Evolutionary conservation across 2,113 vertebrate genomes (phyloP).

Genomic region (Machaerirhynchus nigripectus): DNA sequence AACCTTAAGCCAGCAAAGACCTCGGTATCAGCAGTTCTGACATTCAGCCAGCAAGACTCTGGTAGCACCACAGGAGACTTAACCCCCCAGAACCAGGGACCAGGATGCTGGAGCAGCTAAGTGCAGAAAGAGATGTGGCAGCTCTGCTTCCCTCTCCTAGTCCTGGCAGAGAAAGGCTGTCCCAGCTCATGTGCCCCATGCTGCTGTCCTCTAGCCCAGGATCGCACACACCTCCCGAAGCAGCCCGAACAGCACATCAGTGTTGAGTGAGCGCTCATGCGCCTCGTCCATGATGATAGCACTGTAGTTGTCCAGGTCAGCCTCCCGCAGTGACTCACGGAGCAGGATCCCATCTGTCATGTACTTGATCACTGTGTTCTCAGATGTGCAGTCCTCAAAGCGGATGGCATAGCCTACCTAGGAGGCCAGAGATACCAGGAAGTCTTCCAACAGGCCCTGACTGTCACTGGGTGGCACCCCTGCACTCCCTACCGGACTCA

Average conservation of each 20-base stretch:
- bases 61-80: neutral
- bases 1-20: neutral
- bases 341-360: slow-evolving; percentile 98
- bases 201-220: too few relatives aligned
- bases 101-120: neutral
- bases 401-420: slow-evolving; percentile 98
- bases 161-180: neutral
- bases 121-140: neutral
- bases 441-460: neutral
- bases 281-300: slow-evolving; percentile 99
- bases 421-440: neutral
- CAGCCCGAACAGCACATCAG: slow-evolving; percentile 95
- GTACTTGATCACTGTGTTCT: slow-evolving; percentile 96
- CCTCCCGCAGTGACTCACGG: slow-evolving; percentile 94
- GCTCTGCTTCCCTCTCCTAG: neutral
- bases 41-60: neutral
- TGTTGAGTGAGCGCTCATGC: slow-evolving; percentile 95
- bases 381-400: slow-evolving; percentile 96
- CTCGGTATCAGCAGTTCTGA: neutral
- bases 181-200: fast-evolving
- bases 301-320: slow-evolving; percentile 96
- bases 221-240: slow-evolving; percentile 84
- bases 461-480: neutral
- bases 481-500: slow-evolving; percentile 50
- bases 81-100: neutral